Base-by-base conservation (phyloP, 1,140 invertebrate genomes). In the Paracyclopina nana region DNA sequence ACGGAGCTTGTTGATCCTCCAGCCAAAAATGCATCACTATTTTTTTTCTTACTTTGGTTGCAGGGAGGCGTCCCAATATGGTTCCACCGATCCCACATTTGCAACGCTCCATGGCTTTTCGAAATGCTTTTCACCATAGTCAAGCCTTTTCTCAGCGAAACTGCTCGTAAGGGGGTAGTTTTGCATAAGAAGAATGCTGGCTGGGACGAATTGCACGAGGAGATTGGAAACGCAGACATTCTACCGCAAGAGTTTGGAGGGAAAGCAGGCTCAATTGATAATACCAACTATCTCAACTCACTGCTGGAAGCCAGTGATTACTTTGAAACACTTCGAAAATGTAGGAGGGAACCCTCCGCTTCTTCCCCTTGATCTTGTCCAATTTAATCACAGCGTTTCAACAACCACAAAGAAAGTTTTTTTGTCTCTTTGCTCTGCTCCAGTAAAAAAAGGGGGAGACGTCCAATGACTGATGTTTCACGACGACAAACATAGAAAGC, bases 41-140 rank as follows among this genome's bases (percentile, higher is more conserved):
- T 38, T 20, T 38, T 16, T 38, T 38, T 38, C 34, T 20, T 38
- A 38, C 34, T 38, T 38, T 38, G 34, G n/a, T 9, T 38, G 34
- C 8, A 38, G 34, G 34, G 34, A 5, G 34, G 34, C 20, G 34
- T 38, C 20, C 34, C 34, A 38, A 20, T 38, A 16, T 38, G 34
- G 34, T 38, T 38, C 34, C 34, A 38, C 34, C 20, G n/a, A 9
- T 16, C 20, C 9, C 34, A 38, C 20, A 38, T 38, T 20, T 2
- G 14, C 34, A 38, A 38, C 20, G 34, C n/a, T 16, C 34, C 34
- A 3, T 38, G 34, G 34, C 8, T 38, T n/a, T 38, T 38, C 20
- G 34, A 38, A 20, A 16, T 38, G n/a, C 20, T 38, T n/a, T 38
- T 16, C 34, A 38, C n/a, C 20, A 16, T 38, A 16, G 34, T 20